Evolutionary conservation across 2,113 vertebrate genomes (phyloP), one percentile per base, ranked within the genome.

Genomic region (Haliaeetus leucogaster): DNA sequence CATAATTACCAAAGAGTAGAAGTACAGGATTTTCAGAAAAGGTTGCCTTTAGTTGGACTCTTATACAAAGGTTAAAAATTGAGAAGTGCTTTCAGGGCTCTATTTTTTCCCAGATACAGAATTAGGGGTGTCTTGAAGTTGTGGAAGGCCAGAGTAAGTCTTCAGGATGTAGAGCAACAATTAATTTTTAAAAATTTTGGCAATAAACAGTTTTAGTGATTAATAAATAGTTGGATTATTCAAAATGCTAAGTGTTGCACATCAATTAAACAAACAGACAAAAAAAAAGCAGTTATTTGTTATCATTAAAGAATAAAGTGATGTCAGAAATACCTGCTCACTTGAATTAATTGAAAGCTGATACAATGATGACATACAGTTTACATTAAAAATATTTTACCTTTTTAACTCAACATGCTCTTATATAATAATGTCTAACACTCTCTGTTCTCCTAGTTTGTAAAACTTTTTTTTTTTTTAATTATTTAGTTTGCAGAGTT

Each of bases 401-500:
- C 20, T 30, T 77, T 76, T 71, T 45, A 61, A 55, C 14, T 80
- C 36, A 47, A 11, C 4, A 6, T 32, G 15, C 29, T 72, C 16
- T 50, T 53, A 61, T 65, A 45, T 71, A 47, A 52, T 38, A 36
- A 67, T 55, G 15, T 47, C 30, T 50, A 77, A 48, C 13, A 7
- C 17, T 40, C 13, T 70, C n/a, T 79, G 11, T 71, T 66, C 25
- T 79, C 32, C 43, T 59, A 25, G 38, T 65, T 8, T 71, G 18
- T 90, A 79, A 91, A 61, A 29, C 30, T 45, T 84, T 6, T 88
- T 65, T 47, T 48, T 71, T 20, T 62, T 16, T 61, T 79, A 29
- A n/a, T 70, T 95, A 34, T 74, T 95, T 97, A 99, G 99, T 99
- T 99, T 97, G 98, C 99, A 90, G 99, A 99, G 97, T 99, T 99